Conservation (phyloP, 2,888 invertebrate genomes). For the Eupithecia dodoneata region DNA sequence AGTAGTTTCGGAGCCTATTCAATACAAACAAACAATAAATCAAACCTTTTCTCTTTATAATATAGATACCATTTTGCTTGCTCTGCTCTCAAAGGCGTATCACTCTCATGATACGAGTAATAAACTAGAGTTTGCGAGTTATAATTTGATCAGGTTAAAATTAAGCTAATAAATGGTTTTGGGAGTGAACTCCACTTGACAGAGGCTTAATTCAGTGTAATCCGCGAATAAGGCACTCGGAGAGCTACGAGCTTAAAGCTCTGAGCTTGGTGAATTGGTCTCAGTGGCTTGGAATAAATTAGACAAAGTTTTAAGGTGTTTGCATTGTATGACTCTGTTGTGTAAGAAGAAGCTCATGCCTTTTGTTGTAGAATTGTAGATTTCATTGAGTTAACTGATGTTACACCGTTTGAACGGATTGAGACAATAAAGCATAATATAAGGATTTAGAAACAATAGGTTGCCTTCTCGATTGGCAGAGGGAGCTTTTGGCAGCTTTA, state of each 20-base stretch:
- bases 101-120: not conserved
- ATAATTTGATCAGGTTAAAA: conserved; percentile 25
- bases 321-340: not conserved
- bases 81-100: not conserved
- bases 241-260: conserved; percentile 19
- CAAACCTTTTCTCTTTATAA: too few relatives aligned
- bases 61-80: not conserved
- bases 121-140: conserved; percentile 26
- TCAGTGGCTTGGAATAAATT: not conserved
- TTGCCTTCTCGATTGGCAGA: not conserved
- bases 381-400: not conserved
- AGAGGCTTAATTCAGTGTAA: conserved; percentile 24
- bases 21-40: too few relatives aligned
- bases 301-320: not conserved
- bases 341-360: not conserved
- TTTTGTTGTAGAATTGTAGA: not conserved
- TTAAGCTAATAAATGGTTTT: conserved; percentile 21
- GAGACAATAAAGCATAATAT: not conserved
- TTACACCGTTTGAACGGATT: too few relatives aligned
- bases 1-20: too few relatives aligned
- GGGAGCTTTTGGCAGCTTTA: not conserved
- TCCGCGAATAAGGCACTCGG: conserved; percentile 13
- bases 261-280: conserved; percentile 20
- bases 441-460: not conserved
- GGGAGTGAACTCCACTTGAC: conserved; percentile 19